Percentiles rank a stretch among this genome's conserved stretches.
phyloP scores from a whole-genome alignment of 1,140 invertebrate genomes.

The Aporrectodea caliginosa region DNA sequence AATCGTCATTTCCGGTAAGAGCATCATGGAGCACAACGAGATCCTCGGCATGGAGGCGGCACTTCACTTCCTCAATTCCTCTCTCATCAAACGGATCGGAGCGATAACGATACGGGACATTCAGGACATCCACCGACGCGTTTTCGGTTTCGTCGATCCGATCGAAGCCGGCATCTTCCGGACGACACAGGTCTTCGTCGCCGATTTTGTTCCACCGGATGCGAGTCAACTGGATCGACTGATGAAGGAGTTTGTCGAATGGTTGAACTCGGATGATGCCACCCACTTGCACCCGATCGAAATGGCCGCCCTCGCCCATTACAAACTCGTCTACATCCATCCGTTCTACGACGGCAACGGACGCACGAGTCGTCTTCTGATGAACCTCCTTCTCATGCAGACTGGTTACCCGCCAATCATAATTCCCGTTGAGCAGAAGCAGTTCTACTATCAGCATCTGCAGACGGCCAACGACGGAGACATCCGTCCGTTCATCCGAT shows the following conservation, averaged over 20 bases:
- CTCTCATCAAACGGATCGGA: conserved; percentile 66
- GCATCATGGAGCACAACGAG: conserved; percentile 94
- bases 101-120: conserved; percentile 78
- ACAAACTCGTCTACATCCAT: conserved; percentile 92
- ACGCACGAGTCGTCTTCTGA: conserved; percentile 84
- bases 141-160: conserved; percentile 82
- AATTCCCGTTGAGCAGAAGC: conserved; percentile 82
- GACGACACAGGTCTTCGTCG: conserved; percentile 74
- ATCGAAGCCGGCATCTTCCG: conserved; percentile 57
- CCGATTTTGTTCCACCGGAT: conserved; percentile 81
- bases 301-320: conserved; percentile 89
- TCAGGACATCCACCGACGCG: conserved; percentile 84
- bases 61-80: conserved; percentile 92
- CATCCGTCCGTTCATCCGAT: conserved; percentile 61
- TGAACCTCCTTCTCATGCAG: conserved; percentile 97
- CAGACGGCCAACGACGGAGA: conserved; percentile 88
- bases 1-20: conserved; percentile 87
- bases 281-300: conserved; percentile 65
- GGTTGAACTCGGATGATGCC: conserved; percentile 81
- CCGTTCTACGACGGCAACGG: conserved; percentile 76
- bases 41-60: conserved; percentile 74
- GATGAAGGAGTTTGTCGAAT: conserved; percentile 83
- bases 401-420: conserved; percentile 95
- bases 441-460: conserved; percentile 73
- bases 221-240: conserved; percentile 73